Percentiles rank a stretch among this genome's conserved stretches.
phyloP scores from a whole-genome alignment of 2,888 invertebrate species.

The Mythimna loreyi region DNA sequence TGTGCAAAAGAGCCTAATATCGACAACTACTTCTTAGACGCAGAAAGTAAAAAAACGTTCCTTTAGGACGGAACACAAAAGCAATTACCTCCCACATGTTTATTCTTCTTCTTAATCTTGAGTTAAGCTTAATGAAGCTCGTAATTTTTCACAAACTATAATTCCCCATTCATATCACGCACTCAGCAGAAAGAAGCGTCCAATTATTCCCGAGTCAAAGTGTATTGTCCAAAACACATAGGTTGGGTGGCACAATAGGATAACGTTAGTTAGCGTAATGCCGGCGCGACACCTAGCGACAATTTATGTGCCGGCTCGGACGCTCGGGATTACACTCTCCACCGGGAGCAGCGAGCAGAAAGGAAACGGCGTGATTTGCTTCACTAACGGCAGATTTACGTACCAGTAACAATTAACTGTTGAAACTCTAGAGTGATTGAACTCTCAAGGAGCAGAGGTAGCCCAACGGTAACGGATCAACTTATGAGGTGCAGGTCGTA shows the following conservation, averaged over 20 bases:
- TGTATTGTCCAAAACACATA: constrained; percentile 44
- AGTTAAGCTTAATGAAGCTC: neutral
- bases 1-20: neutral
- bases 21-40: neutral
- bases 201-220: constrained; percentile 36
- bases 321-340: constrained; percentile 53
- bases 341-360: constrained; percentile 42
- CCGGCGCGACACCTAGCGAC: constrained; percentile 48
- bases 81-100: neutral
- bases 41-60: neutral
- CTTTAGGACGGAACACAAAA: neutral
- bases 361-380: constrained; percentile 26
- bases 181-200: constrained; percentile 1
- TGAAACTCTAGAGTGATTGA: neutral
- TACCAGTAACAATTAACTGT: neutral
- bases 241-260: constrained; percentile 42
- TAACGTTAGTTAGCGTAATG: constrained; percentile 58
- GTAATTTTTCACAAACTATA: neutral
- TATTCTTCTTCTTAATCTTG: constrained; percentile 4
- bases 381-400: constrained; percentile 23
- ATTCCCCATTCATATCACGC: constrained; percentile 7
- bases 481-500: too few relatives aligned
- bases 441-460: too few relatives aligned
- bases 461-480: too few relatives aligned
- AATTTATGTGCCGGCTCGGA: constrained; percentile 56